phyloP scores from a whole-genome alignment of 1,140 invertebrate genomes.

The Drosophila ananassae region DNA sequence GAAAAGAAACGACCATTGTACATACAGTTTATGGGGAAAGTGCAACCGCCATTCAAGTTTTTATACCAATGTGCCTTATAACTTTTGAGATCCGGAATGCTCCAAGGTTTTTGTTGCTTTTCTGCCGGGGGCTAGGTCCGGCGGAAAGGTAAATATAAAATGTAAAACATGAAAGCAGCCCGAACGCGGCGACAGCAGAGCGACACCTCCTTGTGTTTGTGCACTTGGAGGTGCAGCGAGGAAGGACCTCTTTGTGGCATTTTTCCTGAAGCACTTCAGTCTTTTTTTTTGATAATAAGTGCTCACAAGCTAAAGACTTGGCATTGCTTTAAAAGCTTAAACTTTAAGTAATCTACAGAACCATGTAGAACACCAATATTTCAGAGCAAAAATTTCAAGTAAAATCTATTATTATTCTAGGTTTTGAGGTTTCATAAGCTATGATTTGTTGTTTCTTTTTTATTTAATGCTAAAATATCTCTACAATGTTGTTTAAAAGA shows the following conservation, averaged over 20 bases:
- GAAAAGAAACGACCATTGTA: not conserved
- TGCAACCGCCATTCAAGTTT: not conserved
- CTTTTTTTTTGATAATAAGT: conserved; percentile 8
- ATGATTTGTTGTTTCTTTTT: no score
- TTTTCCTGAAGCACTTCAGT: conserved; percentile 5
- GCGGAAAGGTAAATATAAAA: conserved; percentile 42
- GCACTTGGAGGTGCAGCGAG: conserved; percentile 10
- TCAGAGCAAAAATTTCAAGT: no score
- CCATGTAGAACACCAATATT: no score
- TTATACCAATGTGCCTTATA: not conserved
- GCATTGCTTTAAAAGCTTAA: no score
- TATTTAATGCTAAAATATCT: no score
- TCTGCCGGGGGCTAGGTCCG: conserved; percentile 15
- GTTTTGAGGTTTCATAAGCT: no score
- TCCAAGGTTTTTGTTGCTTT: conserved; percentile 32
- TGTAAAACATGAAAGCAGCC: conserved; percentile 56
- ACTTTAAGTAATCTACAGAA: no score
- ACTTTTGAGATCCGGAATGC: conserved; percentile 4
- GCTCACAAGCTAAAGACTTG: no score
- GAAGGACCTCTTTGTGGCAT: conserved; percentile 19
- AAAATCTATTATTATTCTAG: no score
- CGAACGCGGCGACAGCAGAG: conserved; percentile 20
- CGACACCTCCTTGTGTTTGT: conserved; percentile 39
- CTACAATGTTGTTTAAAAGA: no score
- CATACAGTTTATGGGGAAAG: not conserved